Percentiles rank a stretch among this genome's conserved stretches.
Conservation (phyloP, 2,797 vertebrate species). For the Helicolenus hilgendorfi region DNA sequence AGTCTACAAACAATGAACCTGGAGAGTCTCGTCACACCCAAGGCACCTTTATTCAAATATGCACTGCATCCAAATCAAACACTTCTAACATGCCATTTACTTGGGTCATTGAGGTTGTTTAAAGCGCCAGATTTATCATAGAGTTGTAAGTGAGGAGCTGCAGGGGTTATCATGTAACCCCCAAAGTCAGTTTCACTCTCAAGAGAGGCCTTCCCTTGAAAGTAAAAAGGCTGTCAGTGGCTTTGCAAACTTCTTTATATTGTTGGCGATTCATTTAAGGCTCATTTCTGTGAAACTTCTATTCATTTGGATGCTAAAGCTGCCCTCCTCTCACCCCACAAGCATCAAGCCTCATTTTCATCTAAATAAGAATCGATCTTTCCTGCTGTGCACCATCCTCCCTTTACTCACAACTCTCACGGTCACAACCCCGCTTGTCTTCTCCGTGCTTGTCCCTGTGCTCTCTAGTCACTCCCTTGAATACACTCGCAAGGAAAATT, state of each 20-base stretch:
- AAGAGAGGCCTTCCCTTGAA: slow-evolving; percentile 38
- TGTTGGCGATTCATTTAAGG: slow-evolving; percentile 72
- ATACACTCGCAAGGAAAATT: slow-evolving; percentile 59
- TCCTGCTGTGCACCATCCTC: slow-evolving; percentile 89
- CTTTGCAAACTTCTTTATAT: slow-evolving; percentile 72
- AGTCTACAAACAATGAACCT: slow-evolving; percentile 2
- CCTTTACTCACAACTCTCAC: slow-evolving; percentile 84
- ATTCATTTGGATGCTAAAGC: slow-evolving; percentile 88
- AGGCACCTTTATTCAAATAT: slow-evolving; percentile 22
- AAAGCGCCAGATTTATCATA: slow-evolving; percentile 11
- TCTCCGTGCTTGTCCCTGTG: slow-evolving; percentile 75
- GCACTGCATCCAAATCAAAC: slow-evolving; percentile 40
- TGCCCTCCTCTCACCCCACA: slow-evolving; percentile 88
- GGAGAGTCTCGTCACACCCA: background rate
- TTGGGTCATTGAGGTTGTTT: slow-evolving; percentile 9
- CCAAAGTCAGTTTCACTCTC: slow-evolving; percentile 48
- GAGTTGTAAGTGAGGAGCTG: slow-evolving; percentile 27
- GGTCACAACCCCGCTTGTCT: slow-evolving; percentile 88
- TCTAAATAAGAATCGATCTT: slow-evolving; percentile 94
- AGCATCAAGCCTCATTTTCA: slow-evolving; percentile 93
- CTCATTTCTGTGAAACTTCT: slow-evolving; percentile 80
- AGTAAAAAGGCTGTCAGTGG: slow-evolving; percentile 55
- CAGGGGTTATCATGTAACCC: slow-evolving; percentile 29
- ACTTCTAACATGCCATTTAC: slow-evolving; percentile 2
- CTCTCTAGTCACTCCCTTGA: slow-evolving; percentile 66